These are phyloP conservation scores for Polyploca ridens DNA, from an alignment of 2,888 invertebrate species.

Conservation along the genomic window DNA sequence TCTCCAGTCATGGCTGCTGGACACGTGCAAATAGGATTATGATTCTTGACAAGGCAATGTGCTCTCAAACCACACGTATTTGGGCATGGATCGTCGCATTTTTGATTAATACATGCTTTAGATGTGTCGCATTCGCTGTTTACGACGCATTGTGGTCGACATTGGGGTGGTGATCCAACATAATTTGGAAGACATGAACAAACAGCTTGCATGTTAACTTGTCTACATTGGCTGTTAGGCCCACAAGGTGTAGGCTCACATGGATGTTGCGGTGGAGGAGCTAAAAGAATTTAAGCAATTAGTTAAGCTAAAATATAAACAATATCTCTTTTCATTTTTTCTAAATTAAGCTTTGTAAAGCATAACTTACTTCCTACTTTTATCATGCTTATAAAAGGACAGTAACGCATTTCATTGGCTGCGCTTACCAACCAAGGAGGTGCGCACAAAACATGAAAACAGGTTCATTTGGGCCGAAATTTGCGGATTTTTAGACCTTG, in stretches of 20 bases:
- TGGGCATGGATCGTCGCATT: conserved; percentile 94
- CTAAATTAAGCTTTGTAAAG: too few relatives aligned
- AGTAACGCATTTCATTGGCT: too few relatives aligned
- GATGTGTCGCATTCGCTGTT: conserved; percentile 93
- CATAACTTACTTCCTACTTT: too few relatives aligned
- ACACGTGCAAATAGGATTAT: conserved; percentile 95
- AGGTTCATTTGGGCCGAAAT: too few relatives aligned
- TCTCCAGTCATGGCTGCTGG: conserved; percentile 93
- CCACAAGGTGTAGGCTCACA: conserved; percentile 95
- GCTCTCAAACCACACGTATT: conserved; percentile 95
- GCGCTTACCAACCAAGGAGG: too few relatives aligned
- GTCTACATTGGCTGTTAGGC: conserved; percentile 93
- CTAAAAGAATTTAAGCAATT: conserved; percentile 41
- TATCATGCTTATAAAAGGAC: too few relatives aligned
- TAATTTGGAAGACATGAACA: conserved; percentile 93
- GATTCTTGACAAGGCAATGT: conserved; percentile 92
- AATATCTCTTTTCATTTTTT: too few relatives aligned
- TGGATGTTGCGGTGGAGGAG: conserved; percentile 86
- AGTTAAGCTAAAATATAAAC: too few relatives aligned
- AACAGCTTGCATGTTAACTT: conserved; percentile 91
- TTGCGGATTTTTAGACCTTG: too few relatives aligned
- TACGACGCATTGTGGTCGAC: conserved; percentile 94
- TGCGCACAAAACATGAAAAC: too few relatives aligned
- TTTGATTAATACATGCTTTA: conserved; percentile 93
- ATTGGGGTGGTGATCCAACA: conserved; percentile 91